These are phyloP conservation scores for Polypedilum vanderplanki DNA, from an alignment of 1,140 invertebrate genomes.

Conservation along the genomic window DNA sequence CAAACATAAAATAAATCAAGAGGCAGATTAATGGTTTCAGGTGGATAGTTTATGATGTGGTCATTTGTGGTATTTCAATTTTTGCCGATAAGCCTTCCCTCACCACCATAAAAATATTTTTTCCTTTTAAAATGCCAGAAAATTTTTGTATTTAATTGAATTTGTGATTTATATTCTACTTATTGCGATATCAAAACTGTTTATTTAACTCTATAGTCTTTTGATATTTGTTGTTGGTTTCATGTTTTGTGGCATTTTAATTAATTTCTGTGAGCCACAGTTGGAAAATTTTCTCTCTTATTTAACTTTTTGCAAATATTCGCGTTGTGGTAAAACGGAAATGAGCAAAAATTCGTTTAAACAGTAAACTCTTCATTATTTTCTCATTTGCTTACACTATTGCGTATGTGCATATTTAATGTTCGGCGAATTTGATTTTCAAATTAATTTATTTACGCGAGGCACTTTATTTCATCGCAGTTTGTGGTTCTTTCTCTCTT, in stretches of 20 bases:
- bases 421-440: too few species aligned
- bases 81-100: background rate
- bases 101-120: too few species aligned
- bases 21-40: slow-evolving; percentile 27
- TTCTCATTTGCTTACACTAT: too few species aligned
- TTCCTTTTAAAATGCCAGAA: too few species aligned
- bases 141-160: background rate
- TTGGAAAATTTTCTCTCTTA: background rate
- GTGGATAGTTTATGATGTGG: slow-evolving; percentile 20
- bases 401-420: too few species aligned
- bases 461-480: too few species aligned
- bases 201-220: too few species aligned
- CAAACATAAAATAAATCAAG: slow-evolving; percentile 10
- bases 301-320: background rate
- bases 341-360: too few species aligned
- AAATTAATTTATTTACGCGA: too few species aligned
- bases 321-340: background rate
- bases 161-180: slow-evolving; percentile 9
- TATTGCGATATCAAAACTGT: background rate
- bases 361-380: too few species aligned
- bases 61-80: slow-evolving; percentile 18
- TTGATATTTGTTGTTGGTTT: background rate
- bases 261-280: background rate
- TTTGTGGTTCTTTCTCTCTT: too few species aligned
- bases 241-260: background rate